phyloP scores from a whole-genome alignment of 23 tunicate genomes.

The Phallusia fumigata region DNA sequence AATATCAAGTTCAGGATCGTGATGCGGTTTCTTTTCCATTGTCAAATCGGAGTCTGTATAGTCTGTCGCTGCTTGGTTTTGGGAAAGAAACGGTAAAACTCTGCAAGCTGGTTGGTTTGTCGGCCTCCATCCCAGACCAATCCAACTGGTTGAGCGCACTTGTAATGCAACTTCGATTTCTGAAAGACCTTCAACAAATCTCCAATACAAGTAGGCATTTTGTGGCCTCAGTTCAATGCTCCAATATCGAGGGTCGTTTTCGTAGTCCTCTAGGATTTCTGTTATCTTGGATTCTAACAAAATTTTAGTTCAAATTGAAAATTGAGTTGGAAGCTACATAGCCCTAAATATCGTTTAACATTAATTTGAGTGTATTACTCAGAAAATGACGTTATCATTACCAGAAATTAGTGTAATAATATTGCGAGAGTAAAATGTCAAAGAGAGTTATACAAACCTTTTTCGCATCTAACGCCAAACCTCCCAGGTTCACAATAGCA shows the following conservation, averaged over 20 bases:
- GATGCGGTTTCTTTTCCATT: slow-evolving; percentile 9
- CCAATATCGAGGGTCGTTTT: slow-evolving; percentile 19
- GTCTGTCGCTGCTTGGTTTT: background rate
- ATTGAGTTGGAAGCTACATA: too few species aligned
- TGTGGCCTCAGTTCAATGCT: slow-evolving; percentile 2
- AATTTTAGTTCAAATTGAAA: too few species aligned
- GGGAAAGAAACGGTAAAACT: background rate
- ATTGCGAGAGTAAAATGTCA: too few species aligned
- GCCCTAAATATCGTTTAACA: too few species aligned
- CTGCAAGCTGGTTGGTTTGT: slow-evolving; percentile 4
- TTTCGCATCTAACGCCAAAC: slow-evolving; percentile 39
- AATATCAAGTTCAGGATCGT: slow-evolving; percentile 30
- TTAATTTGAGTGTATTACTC: too few species aligned
- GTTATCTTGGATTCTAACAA: slow-evolving; percentile 29
- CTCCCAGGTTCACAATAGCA: slow-evolving; percentile 52
- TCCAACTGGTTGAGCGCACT: slow-evolving; percentile 38
- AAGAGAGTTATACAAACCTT: slow-evolving; percentile 29
- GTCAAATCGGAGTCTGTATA: background rate
- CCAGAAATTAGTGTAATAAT: too few species aligned
- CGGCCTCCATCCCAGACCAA: slow-evolving; percentile 59
- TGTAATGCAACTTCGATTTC: slow-evolving; percentile 38
- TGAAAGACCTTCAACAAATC: background rate
- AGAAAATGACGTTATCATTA: too few species aligned
- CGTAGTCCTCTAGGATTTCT: slow-evolving; percentile 17
- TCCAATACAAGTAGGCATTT: slow-evolving; percentile 34